Base-by-base conservation (phyloP, 2,113 vertebrate genomes). In the Theristicus caerulescens region DNA sequence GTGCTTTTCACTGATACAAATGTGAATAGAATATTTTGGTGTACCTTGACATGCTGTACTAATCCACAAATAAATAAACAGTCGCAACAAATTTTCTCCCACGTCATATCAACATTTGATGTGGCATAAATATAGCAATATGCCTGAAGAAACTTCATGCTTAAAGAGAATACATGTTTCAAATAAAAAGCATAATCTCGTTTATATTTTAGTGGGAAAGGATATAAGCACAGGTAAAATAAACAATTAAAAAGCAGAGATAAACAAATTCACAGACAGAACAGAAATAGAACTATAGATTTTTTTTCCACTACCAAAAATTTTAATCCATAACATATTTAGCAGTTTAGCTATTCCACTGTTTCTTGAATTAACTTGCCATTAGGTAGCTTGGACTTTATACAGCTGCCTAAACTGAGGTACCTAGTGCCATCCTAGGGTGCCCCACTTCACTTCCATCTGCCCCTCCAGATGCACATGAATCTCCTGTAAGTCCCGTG, bases 51-150 rank as follows among this genome's bases (percentile, higher is more conserved):
- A 82, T 57, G 36, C 32, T 90, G 87, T 86, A 66, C 51, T 95
- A 96, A 93, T 92, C 54, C 49, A n/a, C 82, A 80, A 96, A 94
- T 88, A 96, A 97, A 92, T 70, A 96, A 97, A 64, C 81, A 93
- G 92, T 95, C 49, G 40, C 47, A 76, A 59, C 15, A 79, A 94
- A 83, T 93, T 94, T 95, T 87, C 83, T 83, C 40, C 65, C 89
- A 71, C 25, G 12, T 95, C 88, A 94, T 71, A 85, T 95, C 93
- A 95, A 73, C 83, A 79, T 96, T 97, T 97, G 96, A 96, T 80
- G 87, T 94, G 66, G 44, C 78, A 96, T 82, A 97, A 97, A 97
- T 97, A 96, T 86, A 97, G 93, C 85, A 96, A 93, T 91, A 94
- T 79, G 83, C 40, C 94, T 86, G 62, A 89, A 88, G 78, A 98